These are phyloP conservation scores for Connochaetes taurinus DNA, from an alignment of 2,113 vertebrate species.

Conservation along the genomic window DNA sequence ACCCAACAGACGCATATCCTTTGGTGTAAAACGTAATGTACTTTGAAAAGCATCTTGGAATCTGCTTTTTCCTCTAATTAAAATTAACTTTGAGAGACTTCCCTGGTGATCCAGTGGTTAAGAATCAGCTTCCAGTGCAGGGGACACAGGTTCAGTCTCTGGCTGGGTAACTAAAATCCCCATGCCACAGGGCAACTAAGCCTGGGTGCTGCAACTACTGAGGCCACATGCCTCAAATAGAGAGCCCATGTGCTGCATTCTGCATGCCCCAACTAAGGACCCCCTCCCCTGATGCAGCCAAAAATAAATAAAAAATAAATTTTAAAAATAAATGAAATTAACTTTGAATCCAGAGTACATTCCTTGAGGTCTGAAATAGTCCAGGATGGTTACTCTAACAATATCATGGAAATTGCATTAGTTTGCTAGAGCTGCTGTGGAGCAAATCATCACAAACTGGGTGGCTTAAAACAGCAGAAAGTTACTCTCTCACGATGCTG, in stretches of 20 bases:
- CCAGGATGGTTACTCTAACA: background rate
- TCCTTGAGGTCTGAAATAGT: background rate
- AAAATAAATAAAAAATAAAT: background rate
- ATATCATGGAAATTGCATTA: background rate
- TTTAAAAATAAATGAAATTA: background rate
- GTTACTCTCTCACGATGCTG: background rate
- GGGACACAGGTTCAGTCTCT: background rate
- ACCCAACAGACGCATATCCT: background rate
- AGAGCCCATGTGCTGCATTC: background rate
- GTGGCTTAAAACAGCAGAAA: background rate
- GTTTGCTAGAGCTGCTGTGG: background rate
- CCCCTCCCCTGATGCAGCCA: background rate
- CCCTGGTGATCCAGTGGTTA: background rate
- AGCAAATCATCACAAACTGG: background rate
- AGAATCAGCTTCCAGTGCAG: background rate
- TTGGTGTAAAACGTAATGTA: background rate
- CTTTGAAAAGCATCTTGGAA: background rate
- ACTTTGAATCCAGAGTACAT: background rate
- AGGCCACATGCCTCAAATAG: background rate
- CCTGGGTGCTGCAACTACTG: accelerated
- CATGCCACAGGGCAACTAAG: background rate
- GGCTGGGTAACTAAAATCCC: background rate
- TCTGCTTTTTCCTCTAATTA: background rate
- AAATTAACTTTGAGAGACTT: background rate
- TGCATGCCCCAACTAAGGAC: background rate